Conservation (phyloP, 2,888 invertebrate genomes). For the Cephus pulcher region DNA sequence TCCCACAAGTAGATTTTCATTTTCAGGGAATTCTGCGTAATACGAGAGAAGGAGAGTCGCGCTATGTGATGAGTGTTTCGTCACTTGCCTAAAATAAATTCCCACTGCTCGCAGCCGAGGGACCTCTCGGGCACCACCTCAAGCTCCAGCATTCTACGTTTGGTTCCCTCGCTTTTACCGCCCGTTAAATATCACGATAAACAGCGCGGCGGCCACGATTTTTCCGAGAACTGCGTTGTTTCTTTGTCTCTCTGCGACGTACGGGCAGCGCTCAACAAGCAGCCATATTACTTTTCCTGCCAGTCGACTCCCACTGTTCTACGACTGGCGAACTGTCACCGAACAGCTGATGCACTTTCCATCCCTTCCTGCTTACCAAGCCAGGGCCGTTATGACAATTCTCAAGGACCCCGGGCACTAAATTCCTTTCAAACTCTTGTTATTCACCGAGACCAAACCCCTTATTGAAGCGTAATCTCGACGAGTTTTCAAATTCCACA, state of each 20-base stretch:
- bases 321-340: slow-evolving; percentile 61
- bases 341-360: slow-evolving; percentile 61
- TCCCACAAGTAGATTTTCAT: slow-evolving; percentile 9
- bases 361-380: slow-evolving; percentile 19
- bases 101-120: slow-evolving; percentile 97
- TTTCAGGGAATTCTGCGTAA: slow-evolving; percentile 41
- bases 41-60: slow-evolving; percentile 26
- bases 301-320: slow-evolving; percentile 24
- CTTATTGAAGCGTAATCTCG: not conserved
- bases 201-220: slow-evolving; percentile 41
- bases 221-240: slow-evolving; percentile 60
- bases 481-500: not conserved
- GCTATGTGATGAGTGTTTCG: slow-evolving; percentile 35
- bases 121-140: slow-evolving; percentile 96
- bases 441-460: not conserved
- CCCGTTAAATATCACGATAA: slow-evolving; percentile 29
- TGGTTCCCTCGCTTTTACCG: slow-evolving; percentile 24
- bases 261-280: slow-evolving; percentile 56
- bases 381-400: slow-evolving; percentile 3
- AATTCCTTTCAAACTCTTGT: not conserved
- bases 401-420: not conserved
- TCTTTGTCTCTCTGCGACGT: slow-evolving; percentile 48
- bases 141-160: slow-evolving; percentile 86
- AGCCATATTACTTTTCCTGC: slow-evolving; percentile 65
- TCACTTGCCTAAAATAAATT: slow-evolving; percentile 92